Base-by-base conservation (phyloP, 2,888 invertebrate species). In the Cacoxenus indagator region DNA sequence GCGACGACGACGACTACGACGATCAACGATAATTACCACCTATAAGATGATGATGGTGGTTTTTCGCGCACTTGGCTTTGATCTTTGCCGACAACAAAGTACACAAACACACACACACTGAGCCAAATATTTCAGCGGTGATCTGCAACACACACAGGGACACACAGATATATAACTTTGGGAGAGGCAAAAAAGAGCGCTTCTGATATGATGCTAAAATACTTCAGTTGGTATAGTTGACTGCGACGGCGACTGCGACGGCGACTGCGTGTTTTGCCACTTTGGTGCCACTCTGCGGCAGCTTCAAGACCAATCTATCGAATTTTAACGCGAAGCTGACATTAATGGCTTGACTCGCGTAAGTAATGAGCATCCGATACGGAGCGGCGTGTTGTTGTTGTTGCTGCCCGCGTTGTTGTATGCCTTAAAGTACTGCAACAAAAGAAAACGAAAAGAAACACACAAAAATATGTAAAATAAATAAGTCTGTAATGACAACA, bases 261-360 rank as follows among this genome's bases (percentile, higher is more conserved):
- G 67, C 68, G 68, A 64, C 9, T 54, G 65, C 68, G 62, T 68
- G 67, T 26, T 68, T 54, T 46, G 68, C 67, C 70, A 67, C 57
- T 29, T 26, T 27, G 8, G 22, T 22, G n/a, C 70, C 67, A 66
- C 64, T 24, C 48, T 48, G 51, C n/a, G 31, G 73, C 68, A 67
- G 70, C 57, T 71, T 69, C 65, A 54, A 72, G 77, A 78, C 79
- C 84, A 84, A 86, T 85, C 84, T 85, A 86, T 87, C 84, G 87
- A 87, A 87, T 87, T 86, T 87, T 87, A 87, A 87, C 84, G 85
- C 85, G 85, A 79, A 81, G 73, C 87, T 87, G 87, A 87, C 87
- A 82, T 84, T 87, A 87, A 87, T 87, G 85, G 81, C 82, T 73
- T 66, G 69, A 76, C 73, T 69, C 69, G 77, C 75, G 77, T 77